Conservation (phyloP, 2,113 vertebrate species). For the Anguilla japonica region DNA sequence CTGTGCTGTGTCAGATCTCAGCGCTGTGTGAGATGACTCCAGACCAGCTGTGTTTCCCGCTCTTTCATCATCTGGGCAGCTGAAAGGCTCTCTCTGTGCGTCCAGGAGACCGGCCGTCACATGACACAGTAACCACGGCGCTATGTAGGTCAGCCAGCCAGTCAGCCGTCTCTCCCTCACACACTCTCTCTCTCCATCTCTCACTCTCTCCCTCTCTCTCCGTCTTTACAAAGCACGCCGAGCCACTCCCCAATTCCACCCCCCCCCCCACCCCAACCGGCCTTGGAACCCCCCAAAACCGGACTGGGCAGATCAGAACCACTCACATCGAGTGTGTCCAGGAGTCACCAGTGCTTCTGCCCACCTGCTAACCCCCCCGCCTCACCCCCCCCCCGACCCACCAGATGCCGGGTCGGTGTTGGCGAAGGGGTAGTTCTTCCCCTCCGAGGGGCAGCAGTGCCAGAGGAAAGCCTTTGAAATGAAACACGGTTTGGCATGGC, state of each 20-base stretch:
- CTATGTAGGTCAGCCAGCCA: conserved; percentile 57
- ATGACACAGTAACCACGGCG: conserved; percentile 31
- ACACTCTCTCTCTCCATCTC: background rate
- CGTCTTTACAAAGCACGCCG: background rate
- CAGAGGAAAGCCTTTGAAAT: too few species aligned
- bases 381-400: background rate
- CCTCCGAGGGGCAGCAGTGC: background rate
- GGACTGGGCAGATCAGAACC: background rate
- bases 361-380: background rate
- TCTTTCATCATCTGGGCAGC: conserved; percentile 49
- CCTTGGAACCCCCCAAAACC: too few species aligned
- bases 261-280: background rate
- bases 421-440: background rate
- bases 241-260: too few species aligned
- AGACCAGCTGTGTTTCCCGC: conserved; percentile 54
- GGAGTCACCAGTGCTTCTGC: background rate
- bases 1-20: conserved; percentile 44
- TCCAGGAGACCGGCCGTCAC: conserved; percentile 43
- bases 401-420: too few species aligned
- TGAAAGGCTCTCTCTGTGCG: conserved; percentile 56
- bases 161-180: background rate
- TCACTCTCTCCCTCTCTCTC: conserved; percentile 3
- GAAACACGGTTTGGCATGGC: background rate
- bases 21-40: conserved; percentile 53
- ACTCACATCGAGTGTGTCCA: background rate